A percentile compares a stretch with the other conserved stretches of the same genome.
phyloP scores from a whole-genome alignment of 1,140 invertebrate species.

The Brachionus plicatilis region DNA sequence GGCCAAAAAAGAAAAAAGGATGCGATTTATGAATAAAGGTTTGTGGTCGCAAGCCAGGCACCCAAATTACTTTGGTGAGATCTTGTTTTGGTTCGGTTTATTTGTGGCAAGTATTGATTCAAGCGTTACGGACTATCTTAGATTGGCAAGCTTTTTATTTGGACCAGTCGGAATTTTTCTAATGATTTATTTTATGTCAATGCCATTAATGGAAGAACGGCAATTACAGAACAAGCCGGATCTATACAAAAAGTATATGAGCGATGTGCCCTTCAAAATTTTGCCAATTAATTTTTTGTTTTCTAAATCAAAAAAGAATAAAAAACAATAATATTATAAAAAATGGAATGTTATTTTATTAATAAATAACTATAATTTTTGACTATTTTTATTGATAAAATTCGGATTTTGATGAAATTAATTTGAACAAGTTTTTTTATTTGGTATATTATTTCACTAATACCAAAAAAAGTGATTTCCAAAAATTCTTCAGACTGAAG shows the following conservation, averaged over 20 bases:
- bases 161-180: slow-evolving; percentile 11
- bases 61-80: slow-evolving; percentile 40
- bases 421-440: too few species aligned
- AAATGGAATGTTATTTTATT: not conserved
- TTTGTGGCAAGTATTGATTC: not conserved
- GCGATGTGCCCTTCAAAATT: slow-evolving; percentile 13
- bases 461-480: too few species aligned
- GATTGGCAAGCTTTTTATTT: not conserved
- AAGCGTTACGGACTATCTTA: not conserved
- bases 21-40: not conserved
- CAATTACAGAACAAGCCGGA: not conserved
- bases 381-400: too few species aligned
- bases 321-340: not conserved
- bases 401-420: too few species aligned
- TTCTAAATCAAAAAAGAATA: not conserved
- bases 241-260: not conserved
- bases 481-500: too few species aligned
- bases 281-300: slow-evolving; percentile 24
- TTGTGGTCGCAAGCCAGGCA: slow-evolving; percentile 13
- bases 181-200: slow-evolving; percentile 15
- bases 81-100: slow-evolving; percentile 25
- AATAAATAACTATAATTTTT: not conserved
- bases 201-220: slow-evolving; percentile 37
- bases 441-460: too few species aligned
- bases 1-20: not conserved